A percentile compares a stretch with the other conserved stretches of the same genome.
Conservation (phyloP, 2,888 invertebrate species). For the Parasteatoda lunata region DNA sequence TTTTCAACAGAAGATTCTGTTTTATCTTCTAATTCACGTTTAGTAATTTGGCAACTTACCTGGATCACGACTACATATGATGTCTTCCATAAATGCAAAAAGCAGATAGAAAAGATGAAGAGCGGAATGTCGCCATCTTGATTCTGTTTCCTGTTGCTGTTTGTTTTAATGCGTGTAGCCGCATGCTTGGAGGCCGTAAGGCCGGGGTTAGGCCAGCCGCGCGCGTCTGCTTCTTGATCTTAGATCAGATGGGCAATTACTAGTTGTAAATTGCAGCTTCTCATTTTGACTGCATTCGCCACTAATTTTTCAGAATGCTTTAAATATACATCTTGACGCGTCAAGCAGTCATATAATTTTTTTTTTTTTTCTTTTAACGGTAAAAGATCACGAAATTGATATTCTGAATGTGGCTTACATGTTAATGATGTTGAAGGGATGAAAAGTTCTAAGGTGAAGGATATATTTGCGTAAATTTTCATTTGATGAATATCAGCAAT, state of each 20-base stretch:
- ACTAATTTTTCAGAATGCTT: neutral
- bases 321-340: no score
- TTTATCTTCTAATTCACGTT: slow-evolving; percentile 40
- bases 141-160: slow-evolving; percentile 35
- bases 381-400: no score
- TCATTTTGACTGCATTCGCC: neutral
- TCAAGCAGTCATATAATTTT: no score
- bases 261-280: neutral
- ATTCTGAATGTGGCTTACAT: no score
- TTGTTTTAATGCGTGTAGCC: slow-evolving; percentile 26
- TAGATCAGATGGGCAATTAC: neutral
- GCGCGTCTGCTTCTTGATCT: slow-evolving; percentile 16
- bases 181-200: slow-evolving; percentile 12
- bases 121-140: slow-evolving; percentile 31
- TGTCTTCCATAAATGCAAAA: slow-evolving; percentile 31
- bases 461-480: no score
- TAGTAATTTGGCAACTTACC: slow-evolving; percentile 15
- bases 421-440: no score
- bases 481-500: no score
- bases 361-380: no score
- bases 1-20: slow-evolving; percentile 26
- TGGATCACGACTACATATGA: slow-evolving; percentile 18
- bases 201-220: slow-evolving; percentile 24
- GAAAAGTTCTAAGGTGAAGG: no score
- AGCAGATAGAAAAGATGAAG: slow-evolving; percentile 32